Base-by-base conservation (phyloP, 1,140 invertebrate genomes). In the Ruditapes philippinarum region DNA sequence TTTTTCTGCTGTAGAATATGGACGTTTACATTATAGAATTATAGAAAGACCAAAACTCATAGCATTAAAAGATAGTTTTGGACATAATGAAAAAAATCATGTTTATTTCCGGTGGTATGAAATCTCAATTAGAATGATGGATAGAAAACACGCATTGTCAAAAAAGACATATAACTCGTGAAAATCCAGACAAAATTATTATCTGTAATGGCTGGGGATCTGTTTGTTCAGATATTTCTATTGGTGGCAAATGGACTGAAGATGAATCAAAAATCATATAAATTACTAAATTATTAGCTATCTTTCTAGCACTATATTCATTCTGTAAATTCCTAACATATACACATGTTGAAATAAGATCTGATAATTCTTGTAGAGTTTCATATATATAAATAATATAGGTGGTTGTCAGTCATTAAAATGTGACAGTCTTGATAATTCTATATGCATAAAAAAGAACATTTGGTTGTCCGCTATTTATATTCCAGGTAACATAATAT, bases 1-100 rank as follows among this genome's bases (percentile, higher is more conserved):
- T 42, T 81, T 81, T 62, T 62, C 79, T 7, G 79, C 79, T 65
- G 49, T 81, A 38, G 79, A 81, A 62, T 33, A 45, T 81, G 79
- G 79, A 14, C 51, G 28, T 28, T 65, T 81, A 54, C 62, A 28
- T 81, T 81, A 81, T 62, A 60, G 31, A 22, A 62, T 33, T 12
- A 11, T 81, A 14, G 79, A 81, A 42, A 81, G 28, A 81, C 51
- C 60, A 49, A 81, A 81, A 81, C 60, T 60, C 12, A 25, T 36
- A 33, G 60, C 51, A 81, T 65, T 81, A 60, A 60, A 81, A 65
- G 11, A 62, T 36, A 31, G 36, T 62, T 40, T 11, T 17, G 79
- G 79, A 19, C 38, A 81, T 81, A 60, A 22, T 81, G 33, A 81
- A 11, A 31, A 51, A 62, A 62, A 62, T n/a, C 25, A 62, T 81